These are phyloP conservation scores for Anthoptus insignis DNA, from an alignment of 2,888 invertebrate genomes.

Conservation along the genomic window DNA sequence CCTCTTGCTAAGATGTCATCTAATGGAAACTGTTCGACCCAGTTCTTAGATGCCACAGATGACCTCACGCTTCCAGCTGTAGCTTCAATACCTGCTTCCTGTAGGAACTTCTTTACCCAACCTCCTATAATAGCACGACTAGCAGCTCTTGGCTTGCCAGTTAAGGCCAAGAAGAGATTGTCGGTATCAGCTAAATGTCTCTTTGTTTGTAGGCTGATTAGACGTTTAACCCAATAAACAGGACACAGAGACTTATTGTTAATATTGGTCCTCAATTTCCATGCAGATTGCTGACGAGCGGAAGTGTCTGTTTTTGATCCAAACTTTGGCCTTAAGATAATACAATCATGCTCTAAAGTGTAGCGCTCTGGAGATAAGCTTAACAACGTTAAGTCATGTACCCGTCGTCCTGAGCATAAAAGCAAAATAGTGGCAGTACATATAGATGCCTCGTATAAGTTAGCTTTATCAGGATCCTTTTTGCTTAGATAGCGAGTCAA, in stretches of 20 bases:
- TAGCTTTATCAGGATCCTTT: too few relatives aligned
- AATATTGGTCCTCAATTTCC: too few relatives aligned
- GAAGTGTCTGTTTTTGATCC: not conserved
- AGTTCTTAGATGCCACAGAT: not conserved
- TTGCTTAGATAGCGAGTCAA: not conserved
- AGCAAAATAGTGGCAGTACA: not conserved
- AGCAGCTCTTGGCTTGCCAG: not conserved
- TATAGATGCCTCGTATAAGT: too few relatives aligned
- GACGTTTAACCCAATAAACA: not conserved
- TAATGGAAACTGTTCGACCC: not conserved
- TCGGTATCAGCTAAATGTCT: too few relatives aligned
- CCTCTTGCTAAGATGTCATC: slow-evolving; percentile 1
- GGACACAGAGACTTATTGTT: too few relatives aligned
- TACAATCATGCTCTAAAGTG: not conserved
- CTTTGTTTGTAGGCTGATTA: too few relatives aligned
- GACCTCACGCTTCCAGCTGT: not conserved
- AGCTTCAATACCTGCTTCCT: not conserved
- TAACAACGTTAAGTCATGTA: slow-evolving; percentile 1
- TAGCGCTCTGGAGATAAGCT: too few relatives aligned
- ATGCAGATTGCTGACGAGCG: not conserved
- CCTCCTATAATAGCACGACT: not conserved
- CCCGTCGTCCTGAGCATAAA: not conserved
- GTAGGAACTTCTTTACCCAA: not conserved
- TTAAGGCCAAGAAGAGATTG: not conserved
- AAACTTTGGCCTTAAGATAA: not conserved